Percentiles rank a stretch among this genome's conserved stretches.
Evolutionary conservation across 2,888 invertebrate genomes (phyloP).

Genomic region (Idaea dimidiata): DNA sequence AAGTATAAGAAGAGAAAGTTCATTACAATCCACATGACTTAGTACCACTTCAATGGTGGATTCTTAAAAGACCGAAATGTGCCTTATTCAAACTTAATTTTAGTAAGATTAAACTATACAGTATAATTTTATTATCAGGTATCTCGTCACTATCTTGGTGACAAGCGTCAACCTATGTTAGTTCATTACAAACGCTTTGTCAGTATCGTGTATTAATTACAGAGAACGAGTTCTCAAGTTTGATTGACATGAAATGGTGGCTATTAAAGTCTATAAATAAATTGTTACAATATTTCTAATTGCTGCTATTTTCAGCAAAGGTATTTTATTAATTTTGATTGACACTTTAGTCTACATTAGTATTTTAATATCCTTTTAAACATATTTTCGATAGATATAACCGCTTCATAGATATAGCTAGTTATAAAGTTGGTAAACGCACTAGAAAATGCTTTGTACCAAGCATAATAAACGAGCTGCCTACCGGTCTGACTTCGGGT

Average conservation of each 20-base stretch:
- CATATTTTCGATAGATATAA: too few species aligned
- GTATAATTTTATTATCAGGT: not conserved
- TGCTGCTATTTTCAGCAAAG: not conserved
- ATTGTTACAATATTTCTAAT: constrained; percentile 1
- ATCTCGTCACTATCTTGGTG: not conserved
- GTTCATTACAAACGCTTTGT: not conserved
- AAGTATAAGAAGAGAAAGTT: too few species aligned
- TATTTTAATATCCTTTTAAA: too few species aligned
- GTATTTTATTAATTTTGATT: not conserved
- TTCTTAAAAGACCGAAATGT: not conserved
- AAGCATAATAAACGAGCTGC: too few species aligned
- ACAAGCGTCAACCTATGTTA: not conserved
- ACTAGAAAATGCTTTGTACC: too few species aligned
- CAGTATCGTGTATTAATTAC: not conserved
- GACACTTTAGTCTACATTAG: too few species aligned
- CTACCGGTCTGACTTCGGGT: too few species aligned
- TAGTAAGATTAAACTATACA: not conserved
- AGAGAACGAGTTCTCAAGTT: not conserved
- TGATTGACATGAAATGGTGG: not conserved
- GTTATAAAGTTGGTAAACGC: too few species aligned
- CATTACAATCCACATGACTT: not conserved
- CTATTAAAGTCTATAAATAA: not conserved
- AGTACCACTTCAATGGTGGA: not conserved
- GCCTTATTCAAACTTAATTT: not conserved
- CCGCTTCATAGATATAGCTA: too few species aligned